Base-by-base conservation (phyloP, 2,888 invertebrate genomes). In the Eugnorisma glareosa region DNA sequence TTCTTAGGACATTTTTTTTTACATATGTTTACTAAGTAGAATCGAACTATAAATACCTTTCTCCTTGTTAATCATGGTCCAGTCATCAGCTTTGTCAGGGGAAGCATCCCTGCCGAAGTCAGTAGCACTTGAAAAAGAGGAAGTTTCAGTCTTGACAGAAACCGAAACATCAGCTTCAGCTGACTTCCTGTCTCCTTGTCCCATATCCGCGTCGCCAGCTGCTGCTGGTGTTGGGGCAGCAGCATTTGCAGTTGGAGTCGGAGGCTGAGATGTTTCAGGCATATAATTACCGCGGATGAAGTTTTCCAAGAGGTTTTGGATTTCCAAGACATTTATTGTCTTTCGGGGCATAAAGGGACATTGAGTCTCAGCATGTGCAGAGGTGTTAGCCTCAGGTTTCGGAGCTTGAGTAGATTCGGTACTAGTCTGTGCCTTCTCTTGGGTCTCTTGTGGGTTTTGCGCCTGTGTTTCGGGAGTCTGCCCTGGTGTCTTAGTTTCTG, bases 1-100 rank as follows among this genome's bases (percentile, higher is more conserved):
- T 59, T 48, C 31, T 24, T 54, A 3, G 7, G 6, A 40, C 1
- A 18, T 37, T 67, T 57, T 54, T 31, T 21, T 35, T 11, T 40
- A 40, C 24, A 35, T 73, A 7, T 43, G 28, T n/a, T 40, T 35
- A 48, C 15, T 64, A 40, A 67, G 7, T 76, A 68, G 51, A 45
- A 68, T 43, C 8, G 1, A 45, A 57, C 31, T 54, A 28, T 73
- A 76, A 78, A 77, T 91, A 95, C 95, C 95, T 91, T 93, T 95
- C 15, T 95, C 95, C 57, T 93, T 93, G 70, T 94, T 95, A 78
- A 96, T 95, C 84, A 96, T 86, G 18, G 96, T 96, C 94, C 95
- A 95, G 31, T 91, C 96, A 78, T 95, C 95, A 75, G 81, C 90
- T 84, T 93, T 95, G 35, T 95, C 95, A 2, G 92, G 89, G 4